Percentiles rank a stretch among this genome's conserved stretches.
phyloP scores from a whole-genome alignment of 2,797 vertebrate genomes.

The Galagoides demidoff region DNA sequence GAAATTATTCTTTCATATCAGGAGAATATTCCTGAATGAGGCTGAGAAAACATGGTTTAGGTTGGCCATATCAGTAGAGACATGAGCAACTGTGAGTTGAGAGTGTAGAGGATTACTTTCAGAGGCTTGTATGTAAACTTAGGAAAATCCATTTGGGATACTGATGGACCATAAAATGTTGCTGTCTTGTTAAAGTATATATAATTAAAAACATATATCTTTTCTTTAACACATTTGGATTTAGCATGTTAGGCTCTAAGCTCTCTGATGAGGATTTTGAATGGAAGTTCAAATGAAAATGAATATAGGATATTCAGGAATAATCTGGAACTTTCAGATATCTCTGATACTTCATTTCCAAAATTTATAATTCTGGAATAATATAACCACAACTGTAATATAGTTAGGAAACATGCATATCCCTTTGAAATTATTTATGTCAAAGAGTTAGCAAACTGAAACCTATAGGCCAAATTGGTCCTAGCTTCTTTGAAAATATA shows the following conservation, averaged over 20 bases:
- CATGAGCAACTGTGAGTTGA: not conserved
- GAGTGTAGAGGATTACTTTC: not conserved
- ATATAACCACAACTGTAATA: not conserved
- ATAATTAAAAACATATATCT: not conserved
- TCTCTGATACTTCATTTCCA: not conserved
- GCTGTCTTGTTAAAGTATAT: not conserved
- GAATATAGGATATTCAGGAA: not conserved
- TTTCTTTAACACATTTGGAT: not conserved
- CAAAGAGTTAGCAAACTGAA: not conserved
- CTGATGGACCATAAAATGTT: not conserved
- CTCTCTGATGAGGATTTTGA: not conserved
- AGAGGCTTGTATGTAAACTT: not conserved
- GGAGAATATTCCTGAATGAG: not conserved
- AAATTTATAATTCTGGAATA: not conserved
- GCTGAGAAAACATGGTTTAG: not conserved
- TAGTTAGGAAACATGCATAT: not conserved
- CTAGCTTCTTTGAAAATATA: not conserved
- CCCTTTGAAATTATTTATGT: not conserved
- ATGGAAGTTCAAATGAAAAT: not conserved
- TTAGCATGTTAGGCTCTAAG: not conserved
- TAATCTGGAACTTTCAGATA: not conserved
- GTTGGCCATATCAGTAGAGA: not conserved
- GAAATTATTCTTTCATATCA: not conserved
- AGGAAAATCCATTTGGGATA: not conserved
- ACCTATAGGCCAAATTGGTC: not conserved